These are phyloP conservation scores for Numenius phaeopus DNA, from an alignment of 2,797 vertebrate genomes.

Conservation along the genomic window DNA sequence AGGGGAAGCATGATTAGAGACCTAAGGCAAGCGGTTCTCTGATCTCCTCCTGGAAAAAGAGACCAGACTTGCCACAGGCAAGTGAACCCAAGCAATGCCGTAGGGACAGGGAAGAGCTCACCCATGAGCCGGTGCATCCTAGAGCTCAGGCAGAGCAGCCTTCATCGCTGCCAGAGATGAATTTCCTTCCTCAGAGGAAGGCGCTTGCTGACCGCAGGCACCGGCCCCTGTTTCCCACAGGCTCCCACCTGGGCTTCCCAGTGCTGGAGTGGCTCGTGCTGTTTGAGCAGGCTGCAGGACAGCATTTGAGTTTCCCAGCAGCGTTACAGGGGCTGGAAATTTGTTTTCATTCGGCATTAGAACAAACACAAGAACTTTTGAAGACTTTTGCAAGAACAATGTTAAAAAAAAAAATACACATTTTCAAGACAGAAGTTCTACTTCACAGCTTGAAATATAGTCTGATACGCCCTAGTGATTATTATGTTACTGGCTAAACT, in stretches of 20 bases:
- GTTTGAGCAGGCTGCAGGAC: accelerated
- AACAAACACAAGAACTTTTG: background rate
- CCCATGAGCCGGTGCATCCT: background rate
- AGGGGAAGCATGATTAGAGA: background rate
- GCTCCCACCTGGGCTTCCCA: background rate
- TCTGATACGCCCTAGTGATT: background rate
- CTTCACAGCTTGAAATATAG: background rate
- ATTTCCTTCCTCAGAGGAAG: background rate
- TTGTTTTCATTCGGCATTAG: background rate
- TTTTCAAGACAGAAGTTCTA: background rate
- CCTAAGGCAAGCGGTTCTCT: background rate
- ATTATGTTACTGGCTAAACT: background rate
- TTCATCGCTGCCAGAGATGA: background rate
- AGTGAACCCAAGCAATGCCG: background rate
- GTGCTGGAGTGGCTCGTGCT: background rate
- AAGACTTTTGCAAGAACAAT: background rate
- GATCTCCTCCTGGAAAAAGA: background rate
- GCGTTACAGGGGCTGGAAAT: background rate
- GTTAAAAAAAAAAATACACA: background rate
- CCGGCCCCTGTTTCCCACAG: background rate
- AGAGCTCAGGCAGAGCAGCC: background rate
- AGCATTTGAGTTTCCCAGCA: background rate
- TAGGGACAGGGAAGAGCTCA: background rate
- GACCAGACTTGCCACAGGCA: accelerated
- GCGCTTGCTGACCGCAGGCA: background rate